phyloP scores from a whole-genome alignment of 2,113 vertebrate species.

The Heteronetta atricapilla region DNA sequence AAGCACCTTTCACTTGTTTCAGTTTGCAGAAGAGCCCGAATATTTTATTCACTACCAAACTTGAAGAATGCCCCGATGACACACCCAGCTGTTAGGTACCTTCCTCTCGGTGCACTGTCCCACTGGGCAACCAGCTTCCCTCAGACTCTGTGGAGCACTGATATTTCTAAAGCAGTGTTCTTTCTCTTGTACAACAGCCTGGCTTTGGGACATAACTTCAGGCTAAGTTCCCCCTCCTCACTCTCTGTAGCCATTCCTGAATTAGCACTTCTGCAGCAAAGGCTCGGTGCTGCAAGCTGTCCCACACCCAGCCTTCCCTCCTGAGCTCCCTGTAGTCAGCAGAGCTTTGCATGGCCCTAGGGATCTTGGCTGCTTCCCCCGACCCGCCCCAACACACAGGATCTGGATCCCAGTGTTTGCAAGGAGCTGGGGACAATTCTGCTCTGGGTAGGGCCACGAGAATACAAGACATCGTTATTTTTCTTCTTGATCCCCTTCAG shows the following conservation, averaged over 20 bases:
- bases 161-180: not conserved
- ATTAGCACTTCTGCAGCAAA: not conserved
- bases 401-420: not conserved
- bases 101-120: not conserved
- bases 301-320: not conserved
- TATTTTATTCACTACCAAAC: not conserved
- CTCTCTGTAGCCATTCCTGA: not conserved
- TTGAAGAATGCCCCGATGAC: not conserved
- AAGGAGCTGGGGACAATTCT: not conserved
- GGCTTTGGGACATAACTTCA: not conserved
- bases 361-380: not conserved
- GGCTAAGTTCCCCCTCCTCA: not conserved
- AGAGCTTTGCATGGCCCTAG: not conserved
- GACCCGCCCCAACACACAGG: not conserved
- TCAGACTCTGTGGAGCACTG: not conserved
- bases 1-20: not conserved
- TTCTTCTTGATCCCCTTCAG: not conserved
- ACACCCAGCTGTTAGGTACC: not conserved
- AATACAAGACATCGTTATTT: not conserved
- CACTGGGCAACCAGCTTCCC: not conserved
- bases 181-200: not conserved
- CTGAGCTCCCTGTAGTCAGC: not conserved
- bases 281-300: not conserved
- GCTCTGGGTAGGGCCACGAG: not conserved
- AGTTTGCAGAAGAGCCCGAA: not conserved